A percentile compares a stretch with the other conserved stretches of the same genome.
phyloP scores from a whole-genome alignment of 1,140 invertebrate species.

The Pogonomyrmex barbatus region DNA sequence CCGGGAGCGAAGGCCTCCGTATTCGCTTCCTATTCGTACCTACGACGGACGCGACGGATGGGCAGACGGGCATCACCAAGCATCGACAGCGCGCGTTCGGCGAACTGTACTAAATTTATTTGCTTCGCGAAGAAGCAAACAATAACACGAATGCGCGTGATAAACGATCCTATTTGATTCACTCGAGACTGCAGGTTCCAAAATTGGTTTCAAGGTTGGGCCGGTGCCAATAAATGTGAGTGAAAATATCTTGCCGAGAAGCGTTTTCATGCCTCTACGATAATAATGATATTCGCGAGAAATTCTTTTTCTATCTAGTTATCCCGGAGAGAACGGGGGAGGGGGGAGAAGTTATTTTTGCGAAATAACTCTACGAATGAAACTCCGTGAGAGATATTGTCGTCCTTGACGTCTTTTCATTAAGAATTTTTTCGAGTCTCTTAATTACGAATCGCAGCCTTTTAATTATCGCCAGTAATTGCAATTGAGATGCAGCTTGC shows the following conservation, averaged over 20 bases:
- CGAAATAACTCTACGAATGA: background rate
- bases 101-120: slow-evolving; percentile 16
- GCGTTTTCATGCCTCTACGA: background rate
- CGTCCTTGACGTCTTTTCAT: background rate
- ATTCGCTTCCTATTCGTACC: background rate
- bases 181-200: background rate
- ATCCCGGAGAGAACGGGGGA: background rate
- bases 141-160: slow-evolving; percentile 23
- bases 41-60: background rate
- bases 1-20: background rate
- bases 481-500: slow-evolving; percentile 1
- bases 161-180: slow-evolving; percentile 48
- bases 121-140: slow-evolving; percentile 35
- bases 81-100: slow-evolving; percentile 13
- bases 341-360: background rate
- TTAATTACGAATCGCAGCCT: slow-evolving; percentile 48
- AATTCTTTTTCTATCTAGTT: background rate
- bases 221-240: slow-evolving; percentile 8
- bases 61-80: background rate
- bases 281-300: background rate
- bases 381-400: background rate
- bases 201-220: slow-evolving; percentile 15
- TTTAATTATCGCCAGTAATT: slow-evolving; percentile 53
- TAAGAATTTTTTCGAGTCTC: slow-evolving; percentile 44
- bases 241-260: slow-evolving; percentile 4